A percentile compares a stretch with the other conserved stretches of the same genome.
Conservation (phyloP, 2,888 invertebrate species). For the Macroteleia sp. region DNA sequence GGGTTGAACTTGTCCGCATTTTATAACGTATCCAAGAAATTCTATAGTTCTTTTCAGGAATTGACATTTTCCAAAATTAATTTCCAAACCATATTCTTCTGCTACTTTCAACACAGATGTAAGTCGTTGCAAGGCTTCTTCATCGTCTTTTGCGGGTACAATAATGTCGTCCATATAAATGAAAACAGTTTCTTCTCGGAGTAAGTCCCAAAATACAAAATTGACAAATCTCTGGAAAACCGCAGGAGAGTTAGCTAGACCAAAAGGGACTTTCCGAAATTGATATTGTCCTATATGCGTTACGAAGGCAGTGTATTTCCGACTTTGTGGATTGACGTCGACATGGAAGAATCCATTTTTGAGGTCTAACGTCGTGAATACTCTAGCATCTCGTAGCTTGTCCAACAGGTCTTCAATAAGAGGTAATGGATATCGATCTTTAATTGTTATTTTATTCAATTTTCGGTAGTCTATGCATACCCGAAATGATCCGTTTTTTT, state of each 20-base stretch:
- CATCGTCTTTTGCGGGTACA: neutral
- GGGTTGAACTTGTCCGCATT: neutral
- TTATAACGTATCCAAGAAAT: slow-evolving; percentile 26
- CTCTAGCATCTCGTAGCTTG: slow-evolving; percentile 21
- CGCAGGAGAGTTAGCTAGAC: no score
- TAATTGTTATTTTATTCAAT: no score
- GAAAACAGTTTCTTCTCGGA: neutral
- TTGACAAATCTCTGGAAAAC: no score
- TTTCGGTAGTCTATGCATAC: slow-evolving; percentile 55
- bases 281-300: no score
- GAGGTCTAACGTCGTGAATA: slow-evolving; percentile 65
- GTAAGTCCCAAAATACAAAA: slow-evolving; percentile 8
- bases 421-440: slow-evolving; percentile 41
- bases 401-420: slow-evolving; percentile 31
- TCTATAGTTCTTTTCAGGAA: slow-evolving; percentile 15
- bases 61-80: slow-evolving; percentile 35
- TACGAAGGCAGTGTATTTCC: slow-evolving; percentile 64
- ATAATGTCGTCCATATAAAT: slow-evolving; percentile 6
- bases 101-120: slow-evolving; percentile 4
- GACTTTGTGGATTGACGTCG: slow-evolving; percentile 31
- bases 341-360: slow-evolving; percentile 55
- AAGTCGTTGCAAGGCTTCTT: neutral
- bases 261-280: no score
- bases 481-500: slow-evolving; percentile 61
- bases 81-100: slow-evolving; percentile 14